Base-by-base conservation (phyloP, 2,888 invertebrate genomes). In the Eupithecia insigniata region DNA sequence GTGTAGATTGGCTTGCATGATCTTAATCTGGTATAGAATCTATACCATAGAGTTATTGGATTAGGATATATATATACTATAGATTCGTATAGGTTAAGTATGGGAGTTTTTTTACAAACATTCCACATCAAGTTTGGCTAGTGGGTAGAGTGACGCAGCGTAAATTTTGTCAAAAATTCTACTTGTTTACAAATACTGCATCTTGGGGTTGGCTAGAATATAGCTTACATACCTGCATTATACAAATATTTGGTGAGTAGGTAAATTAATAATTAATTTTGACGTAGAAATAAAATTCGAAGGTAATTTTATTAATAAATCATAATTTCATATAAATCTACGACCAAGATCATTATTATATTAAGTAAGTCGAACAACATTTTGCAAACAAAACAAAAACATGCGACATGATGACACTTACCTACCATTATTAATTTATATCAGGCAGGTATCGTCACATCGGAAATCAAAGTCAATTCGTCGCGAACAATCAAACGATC, bases 401-500 rank as follows among this genome's bases (percentile, higher is more conserved):
- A 55, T 26, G 55, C 26, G 55, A 55, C 22, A 26, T 60, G 7
- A 28, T 28, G 60, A 18, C 7, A 60, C 18, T 60, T 60, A 16
- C 30, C 16, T 18, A 30, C 32, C 32, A 30, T 34, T 6, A 36
- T 36, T 26, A 64, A 26, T 14, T 26, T 36, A 28, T 30, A 64
- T 64, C 62, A 26, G 32, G 8, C 34, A 64, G 14, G 22, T n/a
- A 51, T 32, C 26, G 22, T 36, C 34, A 62, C 62, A 34, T 62
- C 64, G 64, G 64, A 64, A 64, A 64, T 64, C 64, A 64, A 64
- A 64, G 64, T 64, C 26, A 64, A 64, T 60, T 60, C 60, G 30
- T 67, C 39, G 58, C 71, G 58, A 28, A 60, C 66, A 60, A 65
- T 76, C 74, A 74, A 70, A 64, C 72, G 55, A 73, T 73, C 61